Evolutionary conservation across 2,113 vertebrate species (phyloP).

Genomic region (Pica pica): DNA sequence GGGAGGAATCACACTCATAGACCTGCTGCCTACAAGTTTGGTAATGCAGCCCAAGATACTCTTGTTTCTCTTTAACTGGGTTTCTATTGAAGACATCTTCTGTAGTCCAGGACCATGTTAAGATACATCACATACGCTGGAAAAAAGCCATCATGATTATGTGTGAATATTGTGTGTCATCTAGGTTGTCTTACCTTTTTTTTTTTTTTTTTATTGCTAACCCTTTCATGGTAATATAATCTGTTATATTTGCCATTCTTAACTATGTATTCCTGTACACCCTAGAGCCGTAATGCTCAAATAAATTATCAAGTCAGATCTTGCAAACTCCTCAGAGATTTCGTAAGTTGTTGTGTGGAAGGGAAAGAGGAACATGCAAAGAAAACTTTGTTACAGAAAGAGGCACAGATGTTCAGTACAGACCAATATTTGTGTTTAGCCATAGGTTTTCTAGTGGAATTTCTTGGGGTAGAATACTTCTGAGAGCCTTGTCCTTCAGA

Average conservation of each 20-base stretch:
- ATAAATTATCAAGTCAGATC: background rate
- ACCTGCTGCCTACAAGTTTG: background rate
- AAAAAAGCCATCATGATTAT: background rate
- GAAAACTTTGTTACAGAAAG: background rate
- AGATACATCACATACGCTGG: background rate
- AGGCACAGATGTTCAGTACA: background rate
- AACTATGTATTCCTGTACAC: background rate
- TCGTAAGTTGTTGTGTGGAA: background rate
- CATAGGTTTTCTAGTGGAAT: background rate
- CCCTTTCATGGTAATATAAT: background rate
- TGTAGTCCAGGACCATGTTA: background rate
- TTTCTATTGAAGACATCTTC: background rate
- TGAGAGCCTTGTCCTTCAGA: background rate
- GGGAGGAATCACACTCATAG: background rate
- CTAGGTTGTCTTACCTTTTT: rapidly evolving
- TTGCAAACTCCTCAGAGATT: background rate
- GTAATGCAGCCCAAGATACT: background rate
- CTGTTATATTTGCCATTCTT: background rate
- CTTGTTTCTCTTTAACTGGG: background rate
- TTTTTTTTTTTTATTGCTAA: background rate
- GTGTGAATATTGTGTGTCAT: background rate
- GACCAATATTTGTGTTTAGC: background rate
- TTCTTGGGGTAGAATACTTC: background rate
- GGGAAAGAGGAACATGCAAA: background rate
- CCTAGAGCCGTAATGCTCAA: background rate